Evolutionary conservation across 2,113 vertebrate genomes (phyloP), one percentile per base, ranked within the genome.

Genomic region (Clupea harengus): DNA sequence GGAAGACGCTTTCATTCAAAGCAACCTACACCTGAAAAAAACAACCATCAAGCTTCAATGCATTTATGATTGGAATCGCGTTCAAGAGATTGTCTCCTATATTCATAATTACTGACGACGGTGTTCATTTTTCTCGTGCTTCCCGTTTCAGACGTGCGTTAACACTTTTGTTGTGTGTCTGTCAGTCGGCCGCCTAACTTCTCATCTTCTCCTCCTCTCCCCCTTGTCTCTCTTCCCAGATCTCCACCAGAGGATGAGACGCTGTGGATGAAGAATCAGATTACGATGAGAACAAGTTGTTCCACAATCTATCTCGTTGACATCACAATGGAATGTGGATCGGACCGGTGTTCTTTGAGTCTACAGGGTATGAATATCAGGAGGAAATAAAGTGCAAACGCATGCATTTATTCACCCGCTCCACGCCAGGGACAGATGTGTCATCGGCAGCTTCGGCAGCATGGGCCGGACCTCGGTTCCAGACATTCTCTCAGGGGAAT

Each of bases 351-450:
- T 8, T 39, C 82, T 25, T 28, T 45, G 11, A 32, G 39, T 2
- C 72, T 32, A 44, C 28, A 6, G 72, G 15, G 32, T 13, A 39
- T 44, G 72, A 11, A 78, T 60, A 6, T 22, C 28, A 78, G 13
- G 72, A 88, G 45, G 60, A 85, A 60, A 88, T 84, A 86, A 60
- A 1, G 32, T 0, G 49, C 86, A 85, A 81, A 87, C 84, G 83
- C 44, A 6, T 67, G 52, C 39, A 60, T 81, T 81, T 84, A 57
- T 57, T 57, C 28, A 32, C 45, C 85, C 57, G 83, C 85, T 6
- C 47, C 84, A 47, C 60, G 84, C 45, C 22, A 32, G 0, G 11
- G 64, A 52, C 85, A 25, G 44, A 86, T 89, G 90, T 60, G 86
- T 81, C 83, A 85, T 52, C 60, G 45, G n/a, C 32, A 10, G 17